Base-by-base conservation (phyloP, 2,797 vertebrate genomes). In the Setipinna tenuifilis region DNA sequence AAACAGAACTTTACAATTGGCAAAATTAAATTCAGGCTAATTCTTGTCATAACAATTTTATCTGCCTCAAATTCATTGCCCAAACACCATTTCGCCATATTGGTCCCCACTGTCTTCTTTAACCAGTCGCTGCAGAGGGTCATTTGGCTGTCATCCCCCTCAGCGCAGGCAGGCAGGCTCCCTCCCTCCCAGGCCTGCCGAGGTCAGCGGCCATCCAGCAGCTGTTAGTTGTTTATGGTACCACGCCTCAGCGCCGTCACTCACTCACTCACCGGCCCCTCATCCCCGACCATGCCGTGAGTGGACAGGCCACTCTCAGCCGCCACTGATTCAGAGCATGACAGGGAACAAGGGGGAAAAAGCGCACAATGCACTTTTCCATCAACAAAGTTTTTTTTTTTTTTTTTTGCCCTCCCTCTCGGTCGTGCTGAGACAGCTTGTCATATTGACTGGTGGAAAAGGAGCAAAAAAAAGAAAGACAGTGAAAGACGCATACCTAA, bases 181-280 rank as follows among this genome's bases (percentile, higher is more conserved):
- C n/a, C 31, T 10, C 9, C 7, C 50, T 75, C 35, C 11, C 19
- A 19, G 14, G 16, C 71, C 21, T 44, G 35, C 6, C 0, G 71
- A 21, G 71, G 35, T 78, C 71, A 78, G 31, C 19, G 71, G 35
- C 71, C 17, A 41, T 35, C 68, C 68, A 19, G 9, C 71, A 78
- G 71, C 71, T 78, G 71, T 44, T 44, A 19, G 35, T 17, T 78
- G 71, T 44, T 78, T 78, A 78, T 78, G 19, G 71, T 78, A 78
- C 31, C 31, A 35, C 71, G 16, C 19, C 6, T 44, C 5, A 11
- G 10, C 0, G n/a, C 17, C 14, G 71, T 78, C 71, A 35, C 41
- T 78, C 71, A 41, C 35, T n/a, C n/a, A n/a, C n/a, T n/a, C 6
- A 17, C 35, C 6, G 35, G 3, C 35, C 41, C 4, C 10, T 21